Evolutionary conservation across 2,888 invertebrate genomes (phyloP).

Genomic region (Hymenopus coronatus): DNA sequence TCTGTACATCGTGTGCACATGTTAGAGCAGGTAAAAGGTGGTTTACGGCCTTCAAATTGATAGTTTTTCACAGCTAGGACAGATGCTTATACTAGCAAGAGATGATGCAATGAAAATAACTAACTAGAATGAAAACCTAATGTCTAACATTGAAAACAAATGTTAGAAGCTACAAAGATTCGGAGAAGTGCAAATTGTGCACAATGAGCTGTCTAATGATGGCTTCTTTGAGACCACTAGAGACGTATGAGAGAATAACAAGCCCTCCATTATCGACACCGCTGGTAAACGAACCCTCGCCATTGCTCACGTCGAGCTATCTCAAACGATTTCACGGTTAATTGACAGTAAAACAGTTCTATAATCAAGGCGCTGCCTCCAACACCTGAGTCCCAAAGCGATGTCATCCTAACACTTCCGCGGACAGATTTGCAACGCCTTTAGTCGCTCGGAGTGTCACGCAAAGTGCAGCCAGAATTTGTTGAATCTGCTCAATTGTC

Average conservation of each 20-base stretch:
- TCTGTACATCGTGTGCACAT: too few species aligned
- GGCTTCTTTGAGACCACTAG: neutral
- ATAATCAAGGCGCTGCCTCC: neutral
- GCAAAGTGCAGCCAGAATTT: too few species aligned
- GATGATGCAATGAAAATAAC: too few species aligned
- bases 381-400: neutral
- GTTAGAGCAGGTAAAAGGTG: too few species aligned
- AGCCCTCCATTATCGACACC: neutral
- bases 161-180: too few species aligned
- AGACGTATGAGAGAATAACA: neutral
- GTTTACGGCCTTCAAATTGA: too few species aligned
- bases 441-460: neutral
- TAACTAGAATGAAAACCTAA: too few species aligned
- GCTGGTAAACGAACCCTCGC: neutral
- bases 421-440: neutral
- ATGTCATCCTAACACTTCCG: neutral
- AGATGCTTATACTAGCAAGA: too few species aligned
- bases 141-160: too few species aligned
- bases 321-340: conserved; percentile 1
- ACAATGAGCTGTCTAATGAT: neutral
- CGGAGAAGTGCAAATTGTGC: neutral
- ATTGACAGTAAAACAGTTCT: neutral
- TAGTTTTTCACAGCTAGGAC: too few species aligned
- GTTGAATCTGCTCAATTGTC: too few species aligned
- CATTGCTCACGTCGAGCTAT: neutral